These are phyloP conservation scores for Maniola hyperantus DNA, from an alignment of 2,888 invertebrate species.

Conservation along the genomic window DNA sequence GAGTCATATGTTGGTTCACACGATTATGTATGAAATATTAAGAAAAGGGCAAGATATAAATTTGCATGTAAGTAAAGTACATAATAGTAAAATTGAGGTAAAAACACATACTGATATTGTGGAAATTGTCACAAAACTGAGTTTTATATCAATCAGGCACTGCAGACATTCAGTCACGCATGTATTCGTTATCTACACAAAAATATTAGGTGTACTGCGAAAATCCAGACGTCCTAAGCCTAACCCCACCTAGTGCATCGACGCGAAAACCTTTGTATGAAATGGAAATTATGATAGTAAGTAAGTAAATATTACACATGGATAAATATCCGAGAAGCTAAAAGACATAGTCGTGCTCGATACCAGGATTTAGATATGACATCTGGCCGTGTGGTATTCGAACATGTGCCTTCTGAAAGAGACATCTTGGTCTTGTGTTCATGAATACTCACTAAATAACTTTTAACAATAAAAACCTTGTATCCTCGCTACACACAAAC, in stretches of 20 bases:
- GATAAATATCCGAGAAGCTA: slow-evolving; percentile 29
- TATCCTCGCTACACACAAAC: slow-evolving; percentile 49
- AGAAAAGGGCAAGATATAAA: neutral
- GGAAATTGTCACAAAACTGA: slow-evolving; percentile 21
- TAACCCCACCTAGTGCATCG: slow-evolving; percentile 72
- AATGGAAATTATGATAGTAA: slow-evolving; percentile 26
- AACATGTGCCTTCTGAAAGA: slow-evolving; percentile 73
- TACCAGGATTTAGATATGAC: slow-evolving; percentile 45
- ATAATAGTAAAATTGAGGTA: neutral
- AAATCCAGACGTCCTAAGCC: slow-evolving; percentile 66
- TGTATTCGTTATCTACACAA: slow-evolving; percentile 36
- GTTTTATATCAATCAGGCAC: slow-evolving; percentile 26
- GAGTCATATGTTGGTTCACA: slow-evolving; percentile 10
- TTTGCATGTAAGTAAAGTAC: neutral
- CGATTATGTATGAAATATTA: neutral
- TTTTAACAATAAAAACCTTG: slow-evolving; percentile 53
- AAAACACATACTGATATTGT: slow-evolving; percentile 10
- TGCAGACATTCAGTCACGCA: slow-evolving; percentile 36
- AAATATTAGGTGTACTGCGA: slow-evolving; percentile 36
- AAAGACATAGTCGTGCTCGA: slow-evolving; percentile 50
- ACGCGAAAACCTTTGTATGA: slow-evolving; percentile 48
- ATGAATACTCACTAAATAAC: slow-evolving; percentile 53
- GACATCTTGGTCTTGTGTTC: slow-evolving; percentile 72
- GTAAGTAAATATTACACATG: slow-evolving; percentile 27
- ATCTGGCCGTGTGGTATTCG: slow-evolving; percentile 58